phyloP scores from a whole-genome alignment of 2,113 vertebrate genomes.

The Rhynchopsitta pachyrhyncha region DNA sequence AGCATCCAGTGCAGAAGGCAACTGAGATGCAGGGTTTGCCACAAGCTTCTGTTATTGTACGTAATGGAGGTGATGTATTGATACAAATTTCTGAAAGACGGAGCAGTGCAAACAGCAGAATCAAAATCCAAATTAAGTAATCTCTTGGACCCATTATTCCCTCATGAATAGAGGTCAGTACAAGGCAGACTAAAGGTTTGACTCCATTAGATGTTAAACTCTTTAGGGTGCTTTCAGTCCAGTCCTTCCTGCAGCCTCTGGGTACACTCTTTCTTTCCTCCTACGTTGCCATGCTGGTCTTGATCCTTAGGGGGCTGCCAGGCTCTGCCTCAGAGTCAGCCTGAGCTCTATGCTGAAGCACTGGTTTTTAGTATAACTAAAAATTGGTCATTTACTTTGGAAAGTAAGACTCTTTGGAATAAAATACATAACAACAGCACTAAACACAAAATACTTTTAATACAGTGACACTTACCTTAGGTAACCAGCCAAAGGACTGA shows the following conservation, averaged over 20 bases:
- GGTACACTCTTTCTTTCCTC: not conserved
- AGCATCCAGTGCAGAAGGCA: not conserved
- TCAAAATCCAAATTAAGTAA: not conserved
- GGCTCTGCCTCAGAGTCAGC: not conserved
- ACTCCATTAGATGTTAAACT: not conserved
- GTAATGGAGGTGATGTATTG: not conserved
- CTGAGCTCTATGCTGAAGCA: not conserved
- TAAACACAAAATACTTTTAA: not conserved
- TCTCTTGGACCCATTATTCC: not conserved
- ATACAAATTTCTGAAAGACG: not conserved
- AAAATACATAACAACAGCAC: not conserved
- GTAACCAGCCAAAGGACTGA: conserved; percentile 13
- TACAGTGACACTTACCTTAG: not conserved
- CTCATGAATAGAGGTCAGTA: not conserved
- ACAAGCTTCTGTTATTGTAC: rapidly evolving
- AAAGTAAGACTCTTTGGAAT: conserved; percentile 7
- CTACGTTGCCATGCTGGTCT: not conserved
- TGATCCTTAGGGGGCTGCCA: not conserved
- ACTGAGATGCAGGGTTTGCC: not conserved
- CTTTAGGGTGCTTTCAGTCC: not conserved
- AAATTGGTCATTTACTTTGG: not conserved
- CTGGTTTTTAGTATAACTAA: not conserved
- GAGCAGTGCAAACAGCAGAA: not conserved
- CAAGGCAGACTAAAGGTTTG: not conserved
- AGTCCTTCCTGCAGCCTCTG: not conserved